These are phyloP conservation scores for Hippopotamyrus pictus DNA, from an alignment of 2,797 vertebrate genomes.

Conservation along the genomic window DNA sequence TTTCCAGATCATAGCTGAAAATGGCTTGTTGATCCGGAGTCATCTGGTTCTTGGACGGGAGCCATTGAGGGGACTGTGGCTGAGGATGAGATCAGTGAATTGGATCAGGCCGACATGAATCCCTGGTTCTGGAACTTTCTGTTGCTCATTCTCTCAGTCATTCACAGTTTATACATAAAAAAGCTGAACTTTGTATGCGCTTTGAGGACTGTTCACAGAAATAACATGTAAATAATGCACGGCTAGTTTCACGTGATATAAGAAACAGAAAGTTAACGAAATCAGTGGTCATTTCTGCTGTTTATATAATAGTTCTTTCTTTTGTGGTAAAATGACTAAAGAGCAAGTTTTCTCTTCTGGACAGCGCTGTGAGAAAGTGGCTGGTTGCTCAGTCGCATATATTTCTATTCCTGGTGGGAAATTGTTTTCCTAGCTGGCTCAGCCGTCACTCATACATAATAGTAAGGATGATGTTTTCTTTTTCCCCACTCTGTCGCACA, in stretches of 20 bases:
- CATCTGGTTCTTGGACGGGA: background rate
- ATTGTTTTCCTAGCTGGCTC: background rate
- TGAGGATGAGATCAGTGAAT: background rate
- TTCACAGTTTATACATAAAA: background rate
- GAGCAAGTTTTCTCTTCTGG: background rate
- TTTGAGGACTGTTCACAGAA: background rate
- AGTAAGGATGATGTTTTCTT: background rate
- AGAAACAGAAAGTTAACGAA: background rate
- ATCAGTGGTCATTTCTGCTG: background rate
- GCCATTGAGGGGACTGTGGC: background rate
- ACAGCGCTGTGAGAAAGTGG: background rate
- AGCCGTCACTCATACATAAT: background rate
- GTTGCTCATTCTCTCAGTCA: background rate
- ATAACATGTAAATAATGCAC: background rate
- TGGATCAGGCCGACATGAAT: background rate
- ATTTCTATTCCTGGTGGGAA: background rate
- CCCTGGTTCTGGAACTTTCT: background rate
- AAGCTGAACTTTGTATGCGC: background rate
- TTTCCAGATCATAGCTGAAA: background rate
- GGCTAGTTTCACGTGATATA: background rate
- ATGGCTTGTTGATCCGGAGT: background rate
- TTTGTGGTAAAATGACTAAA: background rate
- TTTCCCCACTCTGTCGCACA: background rate
- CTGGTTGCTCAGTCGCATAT: background rate
- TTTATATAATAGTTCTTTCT: slow-evolving; percentile 1